Evolutionary conservation across 1,140 invertebrate species (phyloP).

Genomic region (Drosophila micromelanica): DNA sequence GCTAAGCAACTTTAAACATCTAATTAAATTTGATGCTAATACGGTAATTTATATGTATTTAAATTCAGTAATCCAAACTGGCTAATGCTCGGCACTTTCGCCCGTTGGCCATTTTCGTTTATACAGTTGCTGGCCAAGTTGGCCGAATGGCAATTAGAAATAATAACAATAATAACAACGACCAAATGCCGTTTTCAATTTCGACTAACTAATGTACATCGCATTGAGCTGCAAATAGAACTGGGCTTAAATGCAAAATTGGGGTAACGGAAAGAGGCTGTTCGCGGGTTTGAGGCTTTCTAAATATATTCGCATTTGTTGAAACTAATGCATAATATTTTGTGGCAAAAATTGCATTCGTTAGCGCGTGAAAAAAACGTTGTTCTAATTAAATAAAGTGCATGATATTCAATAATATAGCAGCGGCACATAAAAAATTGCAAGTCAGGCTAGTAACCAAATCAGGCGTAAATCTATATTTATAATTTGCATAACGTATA

Average conservation of each 20-base stretch:
- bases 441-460: slow-evolving; percentile 28
- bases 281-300: too few species aligned
- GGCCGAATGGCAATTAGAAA: slow-evolving; percentile 67
- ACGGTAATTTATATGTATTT: slow-evolving; percentile 50
- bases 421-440: slow-evolving; percentile 5
- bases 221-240: slow-evolving; percentile 42
- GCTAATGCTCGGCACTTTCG: slow-evolving; percentile 32
- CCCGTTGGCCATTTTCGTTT: slow-evolving; percentile 3
- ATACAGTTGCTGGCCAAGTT: background rate
- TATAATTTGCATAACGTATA: slow-evolving; percentile 54
- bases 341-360: slow-evolving; percentile 19
- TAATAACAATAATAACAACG: slow-evolving; percentile 76
- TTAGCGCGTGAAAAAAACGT: background rate
- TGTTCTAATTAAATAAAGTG: slow-evolving; percentile 64
- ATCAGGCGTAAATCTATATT: slow-evolving; percentile 43
- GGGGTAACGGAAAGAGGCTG: background rate
- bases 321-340: slow-evolving; percentile 5
- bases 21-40: slow-evolving; percentile 59
- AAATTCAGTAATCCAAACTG: slow-evolving; percentile 43
- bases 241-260: slow-evolving; percentile 20
- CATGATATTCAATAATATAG: slow-evolving; percentile 62
- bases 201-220: slow-evolving; percentile 49
- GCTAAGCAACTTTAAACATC: slow-evolving; percentile 3
- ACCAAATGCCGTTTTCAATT: slow-evolving; percentile 55
- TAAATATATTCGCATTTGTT: background rate